These are phyloP conservation scores for Beroe forskalii DNA, from an alignment of 37 sponge, comb jelly and placozoan species.

Conservation along the genomic window DNA sequence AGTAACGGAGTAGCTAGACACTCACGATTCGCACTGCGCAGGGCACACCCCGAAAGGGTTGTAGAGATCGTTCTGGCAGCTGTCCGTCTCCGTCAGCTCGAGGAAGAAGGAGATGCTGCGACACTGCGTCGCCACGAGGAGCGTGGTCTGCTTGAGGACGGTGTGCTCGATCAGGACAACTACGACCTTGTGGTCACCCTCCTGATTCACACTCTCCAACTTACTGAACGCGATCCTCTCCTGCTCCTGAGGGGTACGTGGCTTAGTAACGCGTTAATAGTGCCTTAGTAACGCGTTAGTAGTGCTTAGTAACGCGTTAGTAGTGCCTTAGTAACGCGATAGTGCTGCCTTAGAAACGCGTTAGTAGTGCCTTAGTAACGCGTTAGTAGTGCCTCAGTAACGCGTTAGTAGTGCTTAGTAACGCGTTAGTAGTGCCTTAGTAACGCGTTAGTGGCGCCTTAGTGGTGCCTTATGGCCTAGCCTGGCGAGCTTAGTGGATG, in stretches of 20 bases:
- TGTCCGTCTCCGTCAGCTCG: background rate
- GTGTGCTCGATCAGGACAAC: conserved; percentile 15
- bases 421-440: too few species aligned
- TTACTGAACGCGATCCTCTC: conserved; percentile 22
- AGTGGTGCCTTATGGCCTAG: too few species aligned
- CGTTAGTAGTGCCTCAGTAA: too few species aligned
- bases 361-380: too few species aligned
- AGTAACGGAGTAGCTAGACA: too few species aligned
- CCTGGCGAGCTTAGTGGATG: too few species aligned
- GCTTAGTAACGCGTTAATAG: background rate
- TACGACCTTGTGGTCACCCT: background rate
- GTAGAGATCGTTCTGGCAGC: background rate
- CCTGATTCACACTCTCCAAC: background rate
- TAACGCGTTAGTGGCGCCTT: too few species aligned
- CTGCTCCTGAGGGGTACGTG: background rate
- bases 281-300: too few species aligned
- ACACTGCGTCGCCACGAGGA: conserved; percentile 34
- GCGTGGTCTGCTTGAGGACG: background rate
- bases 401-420: too few species aligned
- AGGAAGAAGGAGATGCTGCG: background rate
- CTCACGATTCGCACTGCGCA: background rate
- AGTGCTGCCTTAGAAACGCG: too few species aligned
- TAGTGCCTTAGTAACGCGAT: too few species aligned
- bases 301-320: too few species aligned
- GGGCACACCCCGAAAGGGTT: conserved; percentile 52